Conservation (phyloP, 2,797 vertebrate species). For the Sebastiscus albofasciatus region DNA sequence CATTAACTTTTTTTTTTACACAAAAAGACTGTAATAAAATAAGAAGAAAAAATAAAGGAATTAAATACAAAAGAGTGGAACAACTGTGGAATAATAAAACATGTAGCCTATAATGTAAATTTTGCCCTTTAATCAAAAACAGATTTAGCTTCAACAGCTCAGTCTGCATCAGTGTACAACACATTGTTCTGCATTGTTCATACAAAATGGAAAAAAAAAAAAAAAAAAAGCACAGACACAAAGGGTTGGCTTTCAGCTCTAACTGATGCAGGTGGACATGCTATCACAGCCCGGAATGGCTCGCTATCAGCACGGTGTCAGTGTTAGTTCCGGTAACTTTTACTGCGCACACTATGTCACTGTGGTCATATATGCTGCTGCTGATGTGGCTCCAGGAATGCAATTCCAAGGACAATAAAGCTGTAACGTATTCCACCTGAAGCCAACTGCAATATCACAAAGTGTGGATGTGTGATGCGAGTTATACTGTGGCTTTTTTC, state of each 20-base stretch:
- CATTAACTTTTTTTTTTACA: neutral
- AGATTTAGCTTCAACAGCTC: neutral
- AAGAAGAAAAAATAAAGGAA: neutral
- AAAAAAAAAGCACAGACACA: constrained; percentile 18
- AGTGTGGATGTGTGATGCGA: constrained; percentile 25
- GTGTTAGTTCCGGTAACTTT: constrained; percentile 59
- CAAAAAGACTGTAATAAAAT: neutral
- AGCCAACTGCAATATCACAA: constrained; percentile 32
- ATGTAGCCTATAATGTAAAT: neutral
- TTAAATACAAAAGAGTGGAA: neutral
- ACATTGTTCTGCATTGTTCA: neutral
- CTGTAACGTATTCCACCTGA: constrained; percentile 28
- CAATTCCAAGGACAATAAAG: constrained; percentile 52
- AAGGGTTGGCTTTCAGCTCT: constrained; percentile 17
- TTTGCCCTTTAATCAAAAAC: constrained; percentile 29
- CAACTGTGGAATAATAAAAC: neutral
- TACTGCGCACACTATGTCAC: constrained; percentile 9
- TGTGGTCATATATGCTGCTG: neutral
- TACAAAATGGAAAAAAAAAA: neutral
- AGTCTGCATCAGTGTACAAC: neutral
- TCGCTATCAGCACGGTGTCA: constrained; percentile 28
- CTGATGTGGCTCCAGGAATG: neutral
- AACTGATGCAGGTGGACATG: constrained; percentile 45
- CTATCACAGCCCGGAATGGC: neutral
- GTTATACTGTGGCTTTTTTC: constrained; percentile 1